A percentile compares a stretch with the other conserved stretches of the same genome.
phyloP scores from a whole-genome alignment of 2,797 vertebrate species.

The Tangara arthus region DNA sequence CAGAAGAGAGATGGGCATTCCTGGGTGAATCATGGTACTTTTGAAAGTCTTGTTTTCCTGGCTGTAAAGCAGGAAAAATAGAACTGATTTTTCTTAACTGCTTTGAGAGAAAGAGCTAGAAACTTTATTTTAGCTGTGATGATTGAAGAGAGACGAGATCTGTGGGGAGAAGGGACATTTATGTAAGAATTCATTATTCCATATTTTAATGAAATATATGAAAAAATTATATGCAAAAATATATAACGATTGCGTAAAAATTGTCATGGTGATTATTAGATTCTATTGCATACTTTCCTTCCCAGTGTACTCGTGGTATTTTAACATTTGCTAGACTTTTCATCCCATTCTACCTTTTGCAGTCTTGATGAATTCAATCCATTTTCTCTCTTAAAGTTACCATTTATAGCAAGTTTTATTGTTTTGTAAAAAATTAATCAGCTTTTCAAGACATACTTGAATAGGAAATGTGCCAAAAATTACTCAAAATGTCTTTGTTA shows the following conservation, averaged over 20 bases:
- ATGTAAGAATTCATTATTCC: background rate
- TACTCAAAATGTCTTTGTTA: background rate
- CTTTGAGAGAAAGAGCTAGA: background rate
- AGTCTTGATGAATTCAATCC: background rate
- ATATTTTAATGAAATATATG: background rate
- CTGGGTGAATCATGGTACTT: background rate
- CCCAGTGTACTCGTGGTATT: background rate
- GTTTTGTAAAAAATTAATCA: background rate
- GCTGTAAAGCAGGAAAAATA: background rate
- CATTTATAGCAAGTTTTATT: background rate
- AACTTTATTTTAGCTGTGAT: background rate
- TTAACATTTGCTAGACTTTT: background rate
- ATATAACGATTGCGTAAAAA: background rate
- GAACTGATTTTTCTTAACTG: background rate
- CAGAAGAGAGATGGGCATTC: background rate
- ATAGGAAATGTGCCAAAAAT: background rate
- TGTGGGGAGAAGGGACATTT: background rate
- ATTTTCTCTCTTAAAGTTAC: background rate
- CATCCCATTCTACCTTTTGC: background rate
- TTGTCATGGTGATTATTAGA: background rate
- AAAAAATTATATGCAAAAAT: background rate
- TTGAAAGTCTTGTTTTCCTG: background rate
- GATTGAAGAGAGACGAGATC: background rate
- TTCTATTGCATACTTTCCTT: background rate
- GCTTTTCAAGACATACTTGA: background rate